Conservation (phyloP, 2,888 invertebrate genomes). For the Diarsia dahlii region DNA sequence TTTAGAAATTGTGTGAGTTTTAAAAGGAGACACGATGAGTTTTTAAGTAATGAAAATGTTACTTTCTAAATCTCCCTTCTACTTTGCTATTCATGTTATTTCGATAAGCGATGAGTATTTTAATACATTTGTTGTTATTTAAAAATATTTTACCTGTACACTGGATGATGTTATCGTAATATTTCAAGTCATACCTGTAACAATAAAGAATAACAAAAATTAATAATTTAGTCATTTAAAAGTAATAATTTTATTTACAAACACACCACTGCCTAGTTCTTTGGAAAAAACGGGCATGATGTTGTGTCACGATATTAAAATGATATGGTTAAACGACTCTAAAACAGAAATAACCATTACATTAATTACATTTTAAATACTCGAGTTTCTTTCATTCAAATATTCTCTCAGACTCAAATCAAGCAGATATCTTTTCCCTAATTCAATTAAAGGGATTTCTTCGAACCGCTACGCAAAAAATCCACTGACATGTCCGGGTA, state of each 20-base stretch:
- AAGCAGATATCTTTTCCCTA: background rate
- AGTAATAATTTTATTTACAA: background rate
- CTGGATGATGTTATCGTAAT: background rate
- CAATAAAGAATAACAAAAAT: conserved; percentile 25
- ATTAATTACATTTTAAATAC: background rate
- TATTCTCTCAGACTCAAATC: background rate
- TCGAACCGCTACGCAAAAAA: background rate
- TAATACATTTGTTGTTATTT: background rate
- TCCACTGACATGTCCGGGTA: too few species aligned
- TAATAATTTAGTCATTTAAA: background rate
- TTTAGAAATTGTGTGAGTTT: background rate
- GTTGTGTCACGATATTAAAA: background rate
- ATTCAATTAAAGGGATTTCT: background rate
- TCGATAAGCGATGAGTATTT: too few species aligned
- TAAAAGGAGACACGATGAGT: background rate
- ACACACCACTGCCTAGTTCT: background rate
- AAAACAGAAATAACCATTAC: background rate
- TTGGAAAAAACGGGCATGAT: background rate
- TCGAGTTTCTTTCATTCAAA: background rate
- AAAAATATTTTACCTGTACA: conserved; percentile 26
- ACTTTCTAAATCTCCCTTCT: background rate
- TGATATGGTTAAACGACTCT: background rate
- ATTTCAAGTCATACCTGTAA: conserved; percentile 48
- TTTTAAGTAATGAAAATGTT: background rate
- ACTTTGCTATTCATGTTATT: too few species aligned